These are phyloP conservation scores for Elephantulus edwardii DNA, from an alignment of 2,113 vertebrate species.

Conservation along the genomic window DNA sequence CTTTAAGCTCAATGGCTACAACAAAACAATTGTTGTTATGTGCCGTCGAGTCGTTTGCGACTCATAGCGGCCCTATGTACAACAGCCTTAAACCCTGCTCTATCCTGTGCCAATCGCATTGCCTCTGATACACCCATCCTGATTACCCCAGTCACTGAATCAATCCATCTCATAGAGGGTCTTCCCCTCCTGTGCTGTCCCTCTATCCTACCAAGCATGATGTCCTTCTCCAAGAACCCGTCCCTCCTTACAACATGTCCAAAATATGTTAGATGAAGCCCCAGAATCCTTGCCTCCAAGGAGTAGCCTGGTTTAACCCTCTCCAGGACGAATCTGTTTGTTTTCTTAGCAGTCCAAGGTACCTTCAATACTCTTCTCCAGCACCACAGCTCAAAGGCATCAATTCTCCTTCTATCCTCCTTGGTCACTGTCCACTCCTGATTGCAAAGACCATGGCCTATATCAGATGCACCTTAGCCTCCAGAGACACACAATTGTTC, in stretches of 20 bases:
- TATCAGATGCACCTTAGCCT: too few species aligned
- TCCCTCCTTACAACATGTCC: not conserved
- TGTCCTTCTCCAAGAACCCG: not conserved
- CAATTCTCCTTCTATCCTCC: too few species aligned
- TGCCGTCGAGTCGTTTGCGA: too few species aligned
- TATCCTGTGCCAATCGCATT: not conserved
- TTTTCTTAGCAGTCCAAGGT: too few species aligned
- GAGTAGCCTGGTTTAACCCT: too few species aligned
- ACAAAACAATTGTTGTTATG: not conserved
- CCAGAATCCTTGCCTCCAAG: not conserved
- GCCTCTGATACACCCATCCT: fast-evolving
- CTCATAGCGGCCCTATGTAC: not conserved
- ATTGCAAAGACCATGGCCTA: too few species aligned
- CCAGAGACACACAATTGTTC: too few species aligned
- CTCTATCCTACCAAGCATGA: not conserved
- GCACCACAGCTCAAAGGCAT: too few species aligned
- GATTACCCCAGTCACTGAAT: not conserved
- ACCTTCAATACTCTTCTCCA: too few species aligned
- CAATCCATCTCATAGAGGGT: not conserved
- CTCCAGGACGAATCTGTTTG: too few species aligned
- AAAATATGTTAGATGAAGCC: not conserved
- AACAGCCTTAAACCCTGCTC: not conserved
- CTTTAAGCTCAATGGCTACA: not conserved
- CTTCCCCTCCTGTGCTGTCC: not conserved
- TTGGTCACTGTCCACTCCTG: too few species aligned